These are phyloP conservation scores for Motacilla tschutschensis DNA, from an alignment of 2,113 vertebrate species.

Conservation along the genomic window DNA sequence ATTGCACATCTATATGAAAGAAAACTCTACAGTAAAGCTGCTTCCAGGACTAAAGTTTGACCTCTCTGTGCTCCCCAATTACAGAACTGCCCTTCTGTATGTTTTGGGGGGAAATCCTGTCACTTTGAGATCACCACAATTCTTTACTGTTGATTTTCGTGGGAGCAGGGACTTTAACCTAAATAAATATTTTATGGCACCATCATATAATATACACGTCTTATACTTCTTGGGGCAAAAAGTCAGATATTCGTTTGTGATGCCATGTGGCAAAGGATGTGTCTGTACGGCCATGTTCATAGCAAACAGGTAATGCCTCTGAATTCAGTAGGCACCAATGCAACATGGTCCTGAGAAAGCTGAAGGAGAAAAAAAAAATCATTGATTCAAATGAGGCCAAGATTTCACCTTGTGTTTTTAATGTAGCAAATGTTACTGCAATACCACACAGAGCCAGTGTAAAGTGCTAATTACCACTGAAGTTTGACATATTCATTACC, in stretches of 20 bases:
- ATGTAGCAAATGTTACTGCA: conserved; percentile 22
- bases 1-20: not conserved
- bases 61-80: no score
- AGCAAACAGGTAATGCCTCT: conserved; percentile 25
- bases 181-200: not conserved
- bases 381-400: conserved; percentile 24
- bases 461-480: conserved; percentile 8
- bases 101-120: not conserved
- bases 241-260: conserved; percentile 17
- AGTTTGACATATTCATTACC: conserved; percentile 13
- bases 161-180: not conserved
- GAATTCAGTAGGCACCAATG: not conserved
- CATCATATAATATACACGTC: not conserved
- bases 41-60: not conserved
- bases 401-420: conserved; percentile 40
- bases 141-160: not conserved
- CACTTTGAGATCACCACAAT: not conserved
- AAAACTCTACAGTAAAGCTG: not conserved
- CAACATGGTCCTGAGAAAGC: not conserved
- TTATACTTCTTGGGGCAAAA: not conserved
- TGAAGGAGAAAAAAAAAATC: not conserved
- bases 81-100: not conserved
- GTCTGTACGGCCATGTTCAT: conserved; percentile 9
- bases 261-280: conserved; percentile 34
- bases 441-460: not conserved